These are phyloP conservation scores for Luscinia luscinia DNA, from an alignment of 2,797 vertebrate genomes.

Conservation along the genomic window DNA sequence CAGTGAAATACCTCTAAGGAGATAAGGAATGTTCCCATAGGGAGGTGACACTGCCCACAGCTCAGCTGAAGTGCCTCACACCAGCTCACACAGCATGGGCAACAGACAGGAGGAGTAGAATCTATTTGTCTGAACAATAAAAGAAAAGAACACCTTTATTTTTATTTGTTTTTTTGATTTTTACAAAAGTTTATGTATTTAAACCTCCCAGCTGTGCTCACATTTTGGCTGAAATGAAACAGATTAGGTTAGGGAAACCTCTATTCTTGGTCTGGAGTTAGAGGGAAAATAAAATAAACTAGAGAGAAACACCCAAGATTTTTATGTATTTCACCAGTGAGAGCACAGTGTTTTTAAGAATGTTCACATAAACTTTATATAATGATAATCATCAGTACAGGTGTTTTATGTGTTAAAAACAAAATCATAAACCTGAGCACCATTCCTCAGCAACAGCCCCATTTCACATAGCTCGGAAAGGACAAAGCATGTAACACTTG, in stretches of 20 bases:
- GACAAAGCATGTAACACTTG: neutral
- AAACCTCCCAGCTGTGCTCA: neutral
- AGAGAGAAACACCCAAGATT: neutral
- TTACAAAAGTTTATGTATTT: neutral
- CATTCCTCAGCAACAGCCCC: neutral
- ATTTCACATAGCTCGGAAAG: neutral
- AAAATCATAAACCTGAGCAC: neutral
- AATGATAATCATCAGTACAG: neutral
- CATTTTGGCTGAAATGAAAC: neutral
- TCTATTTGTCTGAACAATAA: neutral
- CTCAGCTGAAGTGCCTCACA: neutral
- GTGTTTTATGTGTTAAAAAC: neutral
- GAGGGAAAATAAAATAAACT: neutral
- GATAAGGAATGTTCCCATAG: fast-evolving
- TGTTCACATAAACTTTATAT: neutral
- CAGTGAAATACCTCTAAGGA: too few species aligned
- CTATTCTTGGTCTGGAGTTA: neutral
- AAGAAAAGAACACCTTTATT: neutral
- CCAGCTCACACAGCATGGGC: neutral
- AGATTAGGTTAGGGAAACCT: neutral
- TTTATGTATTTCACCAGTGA: neutral
- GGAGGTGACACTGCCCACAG: neutral
- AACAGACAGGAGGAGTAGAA: neutral
- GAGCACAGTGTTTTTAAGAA: neutral
- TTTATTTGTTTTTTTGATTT: neutral